Percentiles rank a stretch among this genome's conserved stretches.
phyloP scores from a whole-genome alignment of 2,113 vertebrate species.

The Pseudopipra pipra region DNA sequence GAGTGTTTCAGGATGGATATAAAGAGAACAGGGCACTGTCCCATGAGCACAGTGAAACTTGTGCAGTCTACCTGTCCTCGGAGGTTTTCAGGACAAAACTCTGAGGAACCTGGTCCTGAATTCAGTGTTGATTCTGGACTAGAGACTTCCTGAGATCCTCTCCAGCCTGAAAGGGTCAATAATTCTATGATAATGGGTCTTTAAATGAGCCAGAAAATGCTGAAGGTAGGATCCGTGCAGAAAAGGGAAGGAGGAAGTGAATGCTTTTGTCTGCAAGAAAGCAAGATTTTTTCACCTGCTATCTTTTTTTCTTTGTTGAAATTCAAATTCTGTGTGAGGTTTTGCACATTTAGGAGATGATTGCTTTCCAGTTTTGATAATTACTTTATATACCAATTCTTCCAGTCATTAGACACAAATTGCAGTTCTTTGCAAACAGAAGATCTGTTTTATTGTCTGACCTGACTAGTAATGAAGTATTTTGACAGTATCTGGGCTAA shows the following conservation, averaged over 20 bases:
- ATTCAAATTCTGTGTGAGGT: neutral
- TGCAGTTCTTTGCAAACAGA: neutral
- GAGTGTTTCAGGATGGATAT: neutral
- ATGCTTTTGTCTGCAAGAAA: neutral
- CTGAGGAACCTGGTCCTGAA: neutral
- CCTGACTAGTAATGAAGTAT: slow-evolving; percentile 21
- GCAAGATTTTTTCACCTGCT: neutral
- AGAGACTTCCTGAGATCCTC: neutral
- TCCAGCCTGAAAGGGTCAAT: neutral
- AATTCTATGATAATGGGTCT: neutral
- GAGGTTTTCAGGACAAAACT: neutral
- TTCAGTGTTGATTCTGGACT: neutral
- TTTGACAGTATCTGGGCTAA: slow-evolving; percentile 8
- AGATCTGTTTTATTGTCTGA: slow-evolving; percentile 31
- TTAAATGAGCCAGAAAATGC: neutral
- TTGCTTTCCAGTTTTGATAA: slow-evolving; percentile 24
- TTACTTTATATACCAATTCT: slow-evolving; percentile 22
- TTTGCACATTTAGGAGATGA: neutral
- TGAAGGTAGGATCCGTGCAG: neutral
- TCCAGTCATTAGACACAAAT: slow-evolving; percentile 17
- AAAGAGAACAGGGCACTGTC: neutral
- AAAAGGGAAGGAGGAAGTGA: neutral
- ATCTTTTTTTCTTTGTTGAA: neutral
- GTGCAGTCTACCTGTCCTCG: neutral
- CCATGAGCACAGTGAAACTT: neutral